Evolutionary conservation across 2,113 vertebrate genomes (phyloP), one percentile per base, ranked within the genome.

Genomic region (Ascaphus truei): DNA sequence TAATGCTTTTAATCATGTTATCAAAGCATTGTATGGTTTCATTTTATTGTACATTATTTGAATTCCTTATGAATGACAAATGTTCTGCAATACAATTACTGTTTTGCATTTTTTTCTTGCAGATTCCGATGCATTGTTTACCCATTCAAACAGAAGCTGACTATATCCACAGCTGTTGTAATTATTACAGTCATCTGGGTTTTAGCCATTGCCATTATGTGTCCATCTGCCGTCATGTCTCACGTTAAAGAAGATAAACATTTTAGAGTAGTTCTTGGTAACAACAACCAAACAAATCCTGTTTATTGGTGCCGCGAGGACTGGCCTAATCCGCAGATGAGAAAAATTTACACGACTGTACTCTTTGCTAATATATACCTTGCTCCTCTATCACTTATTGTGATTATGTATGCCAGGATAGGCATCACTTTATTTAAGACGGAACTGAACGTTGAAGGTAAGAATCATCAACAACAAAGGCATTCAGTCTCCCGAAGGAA

Each of bases 321-420:
- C 68, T 98, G 96, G 95, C 95, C 95, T 0, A 86, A 87, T 60
- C 90, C 86, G 0, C 90, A 81, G 2, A 96, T 98, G 95, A 90
- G 93, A 23, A 96, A 90, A 79, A 85, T 96, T 26, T 98, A 97
- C 45, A 98, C 95, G 0, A 95, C 93, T 0, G 90, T 96, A 15
- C 84, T 98, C 3, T 98, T 97, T 67, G 90, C 91, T 20, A 95
- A 91, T 30, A 94, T 98, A 73, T 98, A 96, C 60, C 84, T 98
- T 37, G 92, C 90, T 0, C 96, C 95, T 0, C 81, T 96, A 1
- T 90, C 83, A 0, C 91, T 98, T 73, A 95, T 96, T 0, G 83
- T 93, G 0, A 75, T 94, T 74, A 94, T 93, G 95, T 97, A 98
- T 0, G 83, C 85, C 1, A 87, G 90, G 68, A 94, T 95, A 10